Evolutionary conservation across 2,888 invertebrate species (phyloP).

Genomic region (Cloeon dipterum): DNA sequence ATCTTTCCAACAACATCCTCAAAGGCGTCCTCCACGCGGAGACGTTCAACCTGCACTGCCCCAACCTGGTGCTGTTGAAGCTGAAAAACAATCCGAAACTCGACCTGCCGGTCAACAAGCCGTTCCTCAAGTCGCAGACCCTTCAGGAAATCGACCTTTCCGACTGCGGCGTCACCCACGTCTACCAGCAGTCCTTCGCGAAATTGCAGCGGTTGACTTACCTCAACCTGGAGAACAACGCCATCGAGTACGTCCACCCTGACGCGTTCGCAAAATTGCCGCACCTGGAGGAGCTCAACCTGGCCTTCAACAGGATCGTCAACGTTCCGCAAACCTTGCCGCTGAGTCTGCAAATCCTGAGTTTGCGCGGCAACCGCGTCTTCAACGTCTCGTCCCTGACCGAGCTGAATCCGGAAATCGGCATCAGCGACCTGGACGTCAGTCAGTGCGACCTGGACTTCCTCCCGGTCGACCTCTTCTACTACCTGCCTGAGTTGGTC

Average conservation of each 20-base stretch:
- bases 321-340: neutral
- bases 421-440: neutral
- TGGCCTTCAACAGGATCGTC: neutral
- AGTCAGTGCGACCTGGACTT: neutral
- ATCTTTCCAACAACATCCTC: neutral
- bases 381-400: neutral
- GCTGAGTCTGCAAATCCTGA: neutral
- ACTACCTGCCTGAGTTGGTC: neutral
- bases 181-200: neutral
- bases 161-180: neutral
- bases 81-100: neutral
- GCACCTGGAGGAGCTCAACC: neutral
- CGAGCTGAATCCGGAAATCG: neutral
- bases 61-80: neutral
- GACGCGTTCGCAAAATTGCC: neutral
- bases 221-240: neutral
- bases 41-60: too few relatives aligned
- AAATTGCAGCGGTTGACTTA: neutral
- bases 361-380: neutral
- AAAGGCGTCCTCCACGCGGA: neutral
- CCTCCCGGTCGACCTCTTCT: neutral
- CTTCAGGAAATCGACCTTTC: neutral
- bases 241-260: neutral
- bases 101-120: neutral
- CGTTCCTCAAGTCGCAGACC: neutral